Percentiles rank a stretch among this genome's conserved stretches.
Conservation (phyloP, 92 coral and sea anemone genomes). For the Epizoanthus illoricatus region DNA sequence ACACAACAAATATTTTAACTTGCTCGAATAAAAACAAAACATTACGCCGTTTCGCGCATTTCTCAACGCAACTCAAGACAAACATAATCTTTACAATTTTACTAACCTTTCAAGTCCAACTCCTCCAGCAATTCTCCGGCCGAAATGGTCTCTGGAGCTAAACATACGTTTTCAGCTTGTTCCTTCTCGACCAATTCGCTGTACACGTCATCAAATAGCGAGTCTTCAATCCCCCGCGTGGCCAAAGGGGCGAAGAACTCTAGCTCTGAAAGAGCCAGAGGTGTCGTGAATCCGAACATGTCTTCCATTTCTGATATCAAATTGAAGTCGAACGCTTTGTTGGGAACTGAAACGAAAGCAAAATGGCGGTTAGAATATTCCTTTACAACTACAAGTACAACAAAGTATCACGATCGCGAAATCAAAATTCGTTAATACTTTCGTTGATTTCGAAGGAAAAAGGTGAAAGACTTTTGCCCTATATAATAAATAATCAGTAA, state of each 20-base stretch:
- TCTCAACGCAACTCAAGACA: neutral
- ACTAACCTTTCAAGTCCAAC: constrained; percentile 69
- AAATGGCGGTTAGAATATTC: constrained; percentile 3
- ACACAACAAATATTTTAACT: neutral
- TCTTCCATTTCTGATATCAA: constrained; percentile 63
- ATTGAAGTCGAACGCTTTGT: constrained; percentile 40
- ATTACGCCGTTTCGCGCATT: neutral
- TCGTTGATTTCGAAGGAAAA: too few relatives aligned
- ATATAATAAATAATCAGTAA: neutral
- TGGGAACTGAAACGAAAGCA: constrained; percentile 50
- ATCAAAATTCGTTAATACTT: neutral
- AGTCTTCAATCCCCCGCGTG: constrained; percentile 30
- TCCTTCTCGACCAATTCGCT: constrained; percentile 38
- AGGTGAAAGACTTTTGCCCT: neutral
- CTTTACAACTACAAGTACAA: neutral
- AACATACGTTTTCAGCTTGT: constrained; percentile 29
- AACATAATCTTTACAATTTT: neutral
- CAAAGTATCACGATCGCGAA: neutral
- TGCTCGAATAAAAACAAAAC: neutral
- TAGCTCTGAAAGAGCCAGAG: constrained; percentile 75
- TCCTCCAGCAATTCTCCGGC: constrained; percentile 77
- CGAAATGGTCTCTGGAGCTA: constrained; percentile 36
- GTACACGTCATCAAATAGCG: constrained; percentile 74
- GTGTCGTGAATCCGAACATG: constrained; percentile 53
- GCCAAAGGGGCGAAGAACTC: constrained; percentile 59